phyloP scores from a whole-genome alignment of 2,888 invertebrate genomes.

The Ptilodon capucinus region DNA sequence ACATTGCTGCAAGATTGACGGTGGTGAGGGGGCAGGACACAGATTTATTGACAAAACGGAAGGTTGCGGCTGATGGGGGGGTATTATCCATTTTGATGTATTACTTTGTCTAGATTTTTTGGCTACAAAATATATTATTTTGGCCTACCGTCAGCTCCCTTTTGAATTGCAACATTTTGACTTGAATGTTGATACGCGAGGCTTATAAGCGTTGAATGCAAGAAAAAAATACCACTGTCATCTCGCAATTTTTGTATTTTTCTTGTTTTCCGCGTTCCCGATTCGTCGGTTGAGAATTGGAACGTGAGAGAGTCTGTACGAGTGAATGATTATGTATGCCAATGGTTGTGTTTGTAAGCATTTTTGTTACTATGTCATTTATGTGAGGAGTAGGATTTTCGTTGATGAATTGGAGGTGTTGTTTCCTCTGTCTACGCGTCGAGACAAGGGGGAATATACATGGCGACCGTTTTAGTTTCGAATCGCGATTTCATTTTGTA shows the following conservation, averaged over 20 bases:
- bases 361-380: constrained; percentile 66
- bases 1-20: no score
- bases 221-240: constrained; percentile 17
- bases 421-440: constrained; percentile 45
- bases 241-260: constrained; percentile 17
- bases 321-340: constrained; percentile 47
- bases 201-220: constrained; percentile 18
- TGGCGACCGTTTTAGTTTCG: constrained; percentile 46
- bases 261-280: constrained; percentile 23
- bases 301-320: constrained; percentile 21
- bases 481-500: constrained; percentile 48
- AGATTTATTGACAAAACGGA: constrained; percentile 1
- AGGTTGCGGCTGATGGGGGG: constrained; percentile 28
- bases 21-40: no score
- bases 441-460: constrained; percentile 28
- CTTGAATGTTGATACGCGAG: constrained; percentile 10
- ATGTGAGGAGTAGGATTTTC: constrained; percentile 57
- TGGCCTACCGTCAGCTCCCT: constrained; percentile 49
- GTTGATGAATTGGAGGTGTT: constrained; percentile 52
- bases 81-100: constrained; percentile 34
- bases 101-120: constrained; percentile 34
- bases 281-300: constrained; percentile 30
- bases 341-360: constrained; percentile 68
- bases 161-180: constrained; percentile 14
- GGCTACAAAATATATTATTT: constrained; percentile 42